Base-by-base conservation (phyloP, 53 echinoderm and acorn worm species). In the Henricia sp. region DNA sequence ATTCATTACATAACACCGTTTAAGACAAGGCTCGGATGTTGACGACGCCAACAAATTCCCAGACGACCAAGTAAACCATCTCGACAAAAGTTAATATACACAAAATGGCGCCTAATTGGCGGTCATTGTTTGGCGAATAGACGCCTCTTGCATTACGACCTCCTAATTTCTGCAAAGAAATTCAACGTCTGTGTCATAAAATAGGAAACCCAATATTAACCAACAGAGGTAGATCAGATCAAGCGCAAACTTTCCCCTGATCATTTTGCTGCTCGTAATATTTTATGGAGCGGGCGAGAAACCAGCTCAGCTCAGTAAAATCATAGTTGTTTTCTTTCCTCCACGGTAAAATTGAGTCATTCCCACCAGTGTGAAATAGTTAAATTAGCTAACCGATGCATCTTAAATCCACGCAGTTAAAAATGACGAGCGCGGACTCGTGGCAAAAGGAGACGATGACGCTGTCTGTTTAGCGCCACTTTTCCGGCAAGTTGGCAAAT, bases 1-100 rank as follows among this genome's bases (percentile, higher is more conserved):
- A 77, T 60, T 77, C 60, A 77, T 77, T 77, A 77, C 60, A 77
- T 77, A 77, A 77, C 77, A 51, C 77, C 37, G 19, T n/a, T n/a
- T 54, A 34, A 52, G 23, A 9, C 56, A 26, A 6, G n/a, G 27
- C 38, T 21, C 46, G 58, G 25, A 42, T 42, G 32, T 50, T 24
- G 13, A 54, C 21, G 54, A 55, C 4, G 57, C 29, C 25, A 70
- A 46, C 50, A 29, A 77, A 76, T 29, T 77, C 77, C 77, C 77
- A 58, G 59, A 77, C 77, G 77, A 77, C 77, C 57, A 23, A n/a
- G n/a, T n/a, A n/a, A n/a, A 57, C 58, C 39, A 59, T 26, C 58
- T n/a, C 28, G 57, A 37, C 42, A 59, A 77, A 77, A 57, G 59
- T 77, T 38, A n/a, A n/a, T n/a, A n/a, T 57, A 60, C 77, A 24